phyloP scores from a whole-genome alignment of 2,113 vertebrate genomes.

The Thymallus thymallus region DNA sequence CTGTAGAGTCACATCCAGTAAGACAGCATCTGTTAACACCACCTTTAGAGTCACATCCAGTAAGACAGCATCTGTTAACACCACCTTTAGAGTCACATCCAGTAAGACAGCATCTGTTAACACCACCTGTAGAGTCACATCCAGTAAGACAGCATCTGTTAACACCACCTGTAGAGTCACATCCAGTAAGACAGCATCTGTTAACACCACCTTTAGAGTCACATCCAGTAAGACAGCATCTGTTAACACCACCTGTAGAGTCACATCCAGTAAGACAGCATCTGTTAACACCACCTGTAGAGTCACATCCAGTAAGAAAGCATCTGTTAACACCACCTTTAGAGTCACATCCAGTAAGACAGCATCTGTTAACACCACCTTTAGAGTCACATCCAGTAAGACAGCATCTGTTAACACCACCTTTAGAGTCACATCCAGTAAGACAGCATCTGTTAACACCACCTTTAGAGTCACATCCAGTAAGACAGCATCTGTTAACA shows the following conservation, averaged over 20 bases:
- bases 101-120: background rate
- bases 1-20: background rate
- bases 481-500: background rate
- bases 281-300: background rate
- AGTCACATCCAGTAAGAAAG: background rate
- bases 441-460: background rate
- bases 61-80: background rate
- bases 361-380: background rate
- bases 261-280: background rate
- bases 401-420: background rate
- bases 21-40: background rate
- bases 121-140: background rate
- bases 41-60: background rate
- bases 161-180: background rate
- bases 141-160: background rate
- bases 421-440: background rate
- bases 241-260: background rate
- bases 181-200: background rate
- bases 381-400: background rate
- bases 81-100: background rate
- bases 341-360: background rate
- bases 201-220: background rate
- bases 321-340: background rate
- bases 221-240: background rate
- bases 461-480: background rate